phyloP scores from a whole-genome alignment of 2,797 vertebrate species.

The Euphonia xanthogaster region DNA sequence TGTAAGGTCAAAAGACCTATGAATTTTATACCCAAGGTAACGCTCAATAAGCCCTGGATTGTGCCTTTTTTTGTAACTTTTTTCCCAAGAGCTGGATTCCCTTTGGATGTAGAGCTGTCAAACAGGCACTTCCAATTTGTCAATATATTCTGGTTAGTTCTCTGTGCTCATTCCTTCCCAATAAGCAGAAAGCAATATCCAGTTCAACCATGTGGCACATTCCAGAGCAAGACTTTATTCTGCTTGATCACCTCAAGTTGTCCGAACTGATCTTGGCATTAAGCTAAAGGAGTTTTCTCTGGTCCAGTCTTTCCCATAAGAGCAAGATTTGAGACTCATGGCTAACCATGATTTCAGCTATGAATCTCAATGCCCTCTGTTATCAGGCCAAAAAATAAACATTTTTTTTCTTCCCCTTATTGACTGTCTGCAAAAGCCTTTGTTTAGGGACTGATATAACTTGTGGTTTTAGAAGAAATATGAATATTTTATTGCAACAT shows the following conservation, averaged over 20 bases:
- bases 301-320: background rate
- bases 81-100: background rate
- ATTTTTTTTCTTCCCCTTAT: background rate
- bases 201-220: accelerated
- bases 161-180: background rate
- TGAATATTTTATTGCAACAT: background rate
- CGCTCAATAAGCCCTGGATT: background rate
- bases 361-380: background rate
- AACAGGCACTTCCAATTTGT: background rate
- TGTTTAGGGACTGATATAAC: background rate
- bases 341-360: background rate
- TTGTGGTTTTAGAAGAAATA: background rate
- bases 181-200: background rate
- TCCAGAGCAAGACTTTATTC: background rate
- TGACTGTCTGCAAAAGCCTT: background rate
- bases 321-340: background rate
- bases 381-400: background rate
- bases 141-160: accelerated
- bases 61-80: background rate
- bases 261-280: background rate
- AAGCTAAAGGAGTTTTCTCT: background rate
- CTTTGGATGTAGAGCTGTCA: background rate
- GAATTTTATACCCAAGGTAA: background rate
- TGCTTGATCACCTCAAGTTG: background rate
- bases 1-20: background rate